A percentile compares a stretch with the other conserved stretches of the same genome.
Conservation (phyloP, 1,140 invertebrate genomes). For the Bombus sibiricus region DNA sequence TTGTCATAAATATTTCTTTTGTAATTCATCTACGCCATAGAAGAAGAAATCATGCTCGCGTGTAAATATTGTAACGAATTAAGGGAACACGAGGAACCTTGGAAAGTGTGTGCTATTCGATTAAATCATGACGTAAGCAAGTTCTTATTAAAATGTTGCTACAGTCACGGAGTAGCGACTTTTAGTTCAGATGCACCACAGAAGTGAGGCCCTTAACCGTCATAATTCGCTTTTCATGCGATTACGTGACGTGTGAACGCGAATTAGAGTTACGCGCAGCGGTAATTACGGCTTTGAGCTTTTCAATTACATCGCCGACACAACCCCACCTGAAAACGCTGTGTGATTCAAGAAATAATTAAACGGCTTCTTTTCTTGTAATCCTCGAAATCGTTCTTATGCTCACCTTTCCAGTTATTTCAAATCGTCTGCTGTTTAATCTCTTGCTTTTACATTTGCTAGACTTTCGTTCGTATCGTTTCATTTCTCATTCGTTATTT, state of each 20-base stretch:
- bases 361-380: conserved; percentile 33
- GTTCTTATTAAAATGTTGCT: conserved; percentile 2
- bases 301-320: conserved; percentile 59
- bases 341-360: conserved; percentile 60
- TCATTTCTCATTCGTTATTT: no score
- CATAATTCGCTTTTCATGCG: conserved; percentile 53
- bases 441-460: no score
- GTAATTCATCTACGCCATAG: not conserved
- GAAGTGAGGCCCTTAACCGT: not conserved
- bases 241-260: conserved; percentile 52
- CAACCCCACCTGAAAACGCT: conserved; percentile 14
- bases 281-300: conserved; percentile 62
- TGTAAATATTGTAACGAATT: not conserved
- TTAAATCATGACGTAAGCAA: not conserved
- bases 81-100: not conserved
- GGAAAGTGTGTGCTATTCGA: conserved; percentile 11
- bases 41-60: not conserved
- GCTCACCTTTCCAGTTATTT: not conserved
- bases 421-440: not conserved
- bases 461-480: no score
- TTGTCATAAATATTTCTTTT: not conserved
- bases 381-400: not conserved
- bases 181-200: conserved; percentile 21
- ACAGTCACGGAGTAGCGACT: not conserved
- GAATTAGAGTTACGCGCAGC: conserved; percentile 30